These are phyloP conservation scores for Eunapius fragilis DNA, from an alignment of 37 sponge, comb jelly and placozoan genomes.

Conservation along the genomic window DNA sequence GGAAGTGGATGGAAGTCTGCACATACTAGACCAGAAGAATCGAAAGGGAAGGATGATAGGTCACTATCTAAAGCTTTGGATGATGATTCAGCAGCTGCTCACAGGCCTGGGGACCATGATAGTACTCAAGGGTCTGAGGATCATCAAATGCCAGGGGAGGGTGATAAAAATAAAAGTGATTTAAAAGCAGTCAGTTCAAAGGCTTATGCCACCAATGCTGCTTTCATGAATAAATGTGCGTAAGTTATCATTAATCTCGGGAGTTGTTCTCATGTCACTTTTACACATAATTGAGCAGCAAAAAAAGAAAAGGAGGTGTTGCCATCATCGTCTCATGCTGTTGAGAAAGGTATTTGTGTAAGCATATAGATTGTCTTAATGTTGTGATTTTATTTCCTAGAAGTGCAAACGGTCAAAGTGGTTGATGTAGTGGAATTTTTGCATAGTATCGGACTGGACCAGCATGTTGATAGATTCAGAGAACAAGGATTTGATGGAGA, in stretches of 20 bases:
- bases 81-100: background rate
- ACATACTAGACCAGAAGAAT: background rate
- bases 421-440: slow-evolving; percentile 57
- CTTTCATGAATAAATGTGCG: too few species aligned
- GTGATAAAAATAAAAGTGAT: background rate
- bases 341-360: background rate
- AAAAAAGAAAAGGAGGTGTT: too few species aligned
- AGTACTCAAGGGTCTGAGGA: background rate
- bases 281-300: too few species aligned
- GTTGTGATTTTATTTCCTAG: slow-evolving; percentile 3
- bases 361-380: background rate
- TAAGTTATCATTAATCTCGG: too few species aligned
- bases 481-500: slow-evolving; percentile 60
- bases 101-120: background rate
- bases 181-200: background rate
- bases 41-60: background rate
- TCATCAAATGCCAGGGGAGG: too few species aligned
- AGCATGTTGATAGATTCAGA: slow-evolving; percentile 21
- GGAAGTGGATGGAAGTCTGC: background rate
- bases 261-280: too few species aligned
- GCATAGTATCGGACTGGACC: slow-evolving; percentile 24
- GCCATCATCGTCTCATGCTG: background rate
- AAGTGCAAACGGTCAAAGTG: too few species aligned
- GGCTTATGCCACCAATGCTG: too few species aligned
- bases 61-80: background rate